phyloP scores from a whole-genome alignment of 2,113 vertebrate species.

The Astatoreochromis straeleni region DNA sequence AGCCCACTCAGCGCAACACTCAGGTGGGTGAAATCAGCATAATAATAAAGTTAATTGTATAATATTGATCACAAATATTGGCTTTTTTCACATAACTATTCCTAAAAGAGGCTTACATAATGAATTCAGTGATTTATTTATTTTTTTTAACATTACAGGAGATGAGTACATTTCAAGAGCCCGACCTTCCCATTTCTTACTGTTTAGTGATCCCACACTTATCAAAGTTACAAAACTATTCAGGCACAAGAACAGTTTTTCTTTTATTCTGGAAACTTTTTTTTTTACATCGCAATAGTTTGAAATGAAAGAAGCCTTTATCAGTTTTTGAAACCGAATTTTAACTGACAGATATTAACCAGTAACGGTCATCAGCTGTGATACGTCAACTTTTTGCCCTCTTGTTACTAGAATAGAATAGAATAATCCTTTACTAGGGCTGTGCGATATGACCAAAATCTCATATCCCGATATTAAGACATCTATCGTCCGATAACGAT shows the following conservation, averaged over 20 bases:
- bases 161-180: not conserved
- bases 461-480: not conserved
- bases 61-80: not conserved
- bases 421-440: not conserved
- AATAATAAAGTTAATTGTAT: not conserved
- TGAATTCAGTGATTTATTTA: not conserved
- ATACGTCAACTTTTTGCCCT: not conserved
- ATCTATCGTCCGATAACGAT: not conserved
- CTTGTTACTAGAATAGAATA: not conserved
- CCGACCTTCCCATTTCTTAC: not conserved
- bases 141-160: not conserved
- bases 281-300: not conserved
- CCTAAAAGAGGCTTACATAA: not conserved
- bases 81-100: not conserved
- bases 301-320: not conserved
- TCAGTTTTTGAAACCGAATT: slow-evolving; percentile 11
- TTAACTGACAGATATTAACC: not conserved
- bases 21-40: not conserved
- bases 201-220: not conserved
- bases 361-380: not conserved
- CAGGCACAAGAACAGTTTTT: not conserved
- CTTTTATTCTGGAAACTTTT: not conserved
- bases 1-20: not conserved
- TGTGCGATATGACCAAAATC: not conserved
- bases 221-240: not conserved